phyloP scores from a whole-genome alignment of 2,797 vertebrate species.

The Loriculus beryllinus region DNA sequence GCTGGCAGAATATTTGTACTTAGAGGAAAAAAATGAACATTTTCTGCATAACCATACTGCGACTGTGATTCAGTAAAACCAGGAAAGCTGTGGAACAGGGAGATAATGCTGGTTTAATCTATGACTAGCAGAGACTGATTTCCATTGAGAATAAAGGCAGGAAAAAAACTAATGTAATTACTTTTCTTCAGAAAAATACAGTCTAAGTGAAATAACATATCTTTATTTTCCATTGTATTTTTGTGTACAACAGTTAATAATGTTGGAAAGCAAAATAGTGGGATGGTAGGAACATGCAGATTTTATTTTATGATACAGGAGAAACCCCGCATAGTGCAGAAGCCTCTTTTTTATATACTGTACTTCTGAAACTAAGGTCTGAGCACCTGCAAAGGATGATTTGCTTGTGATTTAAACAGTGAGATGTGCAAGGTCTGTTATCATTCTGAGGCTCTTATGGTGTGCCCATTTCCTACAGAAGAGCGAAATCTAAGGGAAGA shows the following conservation, averaged over 20 bases:
- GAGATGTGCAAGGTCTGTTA: not conserved
- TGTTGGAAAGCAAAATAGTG: not conserved
- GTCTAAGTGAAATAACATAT: not conserved
- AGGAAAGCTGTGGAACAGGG: not conserved
- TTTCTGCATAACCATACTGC: not conserved
- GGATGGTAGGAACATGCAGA: not conserved
- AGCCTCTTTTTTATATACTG: not conserved
- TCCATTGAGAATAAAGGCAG: not conserved
- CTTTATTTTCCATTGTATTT: not conserved
- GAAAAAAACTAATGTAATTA: slow-evolving; percentile 42
- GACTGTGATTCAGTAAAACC: not conserved
- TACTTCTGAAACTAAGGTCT: not conserved
- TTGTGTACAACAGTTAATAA: not conserved
- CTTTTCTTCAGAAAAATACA: slow-evolving; percentile 5
- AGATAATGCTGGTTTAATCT: slow-evolving; percentile 6
- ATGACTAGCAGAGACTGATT: not conserved
- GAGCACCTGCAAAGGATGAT: not conserved
- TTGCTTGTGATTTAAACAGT: not conserved
- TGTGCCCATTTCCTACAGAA: not conserved
- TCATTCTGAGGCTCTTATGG: not conserved
- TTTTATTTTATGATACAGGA: not conserved
- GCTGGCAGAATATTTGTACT: not conserved
- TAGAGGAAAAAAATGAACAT: not conserved
- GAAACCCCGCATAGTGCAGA: not conserved
- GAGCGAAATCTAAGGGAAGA: not conserved